Percentiles rank a stretch among this genome's conserved stretches.
These are phyloP conservation scores for Baccha elongata DNA, from an alignment of 2,888 invertebrate genomes.

Conservation along the genomic window DNA sequence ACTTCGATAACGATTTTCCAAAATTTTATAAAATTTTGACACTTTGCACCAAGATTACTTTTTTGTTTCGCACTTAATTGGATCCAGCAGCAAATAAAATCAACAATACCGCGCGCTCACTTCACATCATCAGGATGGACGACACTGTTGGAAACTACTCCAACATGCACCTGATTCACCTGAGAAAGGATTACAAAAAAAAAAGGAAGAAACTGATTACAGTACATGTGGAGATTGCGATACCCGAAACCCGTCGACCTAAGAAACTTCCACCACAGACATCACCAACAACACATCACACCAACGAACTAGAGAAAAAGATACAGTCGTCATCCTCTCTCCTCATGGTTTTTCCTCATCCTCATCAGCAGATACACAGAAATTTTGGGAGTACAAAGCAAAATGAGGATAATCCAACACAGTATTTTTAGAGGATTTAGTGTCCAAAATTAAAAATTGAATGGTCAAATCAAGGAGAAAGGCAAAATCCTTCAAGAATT, in stretches of 20 bases:
- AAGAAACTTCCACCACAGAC: slow-evolving; percentile 21
- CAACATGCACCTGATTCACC: slow-evolving; percentile 15
- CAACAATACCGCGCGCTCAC: background rate
- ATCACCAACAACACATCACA: slow-evolving; percentile 47
- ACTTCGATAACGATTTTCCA: background rate
- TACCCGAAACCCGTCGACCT: background rate
- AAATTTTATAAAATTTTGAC: background rate
- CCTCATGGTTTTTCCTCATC: too few relatives aligned
- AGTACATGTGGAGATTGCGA: slow-evolving; percentile 29
- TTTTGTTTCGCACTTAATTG: slow-evolving; percentile 2
- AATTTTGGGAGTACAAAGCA: slow-evolving; percentile 56
- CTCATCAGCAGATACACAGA: slow-evolving; percentile 57
- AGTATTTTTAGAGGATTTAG: background rate
- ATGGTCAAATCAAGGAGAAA: background rate
- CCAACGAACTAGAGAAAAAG: slow-evolving; percentile 43
- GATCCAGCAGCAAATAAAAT: background rate
- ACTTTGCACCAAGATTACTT: slow-evolving; percentile 8
- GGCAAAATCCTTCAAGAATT: background rate
- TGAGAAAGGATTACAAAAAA: slow-evolving; percentile 4
- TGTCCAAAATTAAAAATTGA: background rate
- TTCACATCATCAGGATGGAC: background rate
- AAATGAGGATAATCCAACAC: background rate
- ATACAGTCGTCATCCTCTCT: slow-evolving; percentile 41
- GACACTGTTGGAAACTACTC: background rate
- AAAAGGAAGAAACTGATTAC: slow-evolving; percentile 1